These are phyloP conservation scores for Girardinichthys multiradiatus DNA, from an alignment of 2,113 vertebrate species.

Conservation along the genomic window DNA sequence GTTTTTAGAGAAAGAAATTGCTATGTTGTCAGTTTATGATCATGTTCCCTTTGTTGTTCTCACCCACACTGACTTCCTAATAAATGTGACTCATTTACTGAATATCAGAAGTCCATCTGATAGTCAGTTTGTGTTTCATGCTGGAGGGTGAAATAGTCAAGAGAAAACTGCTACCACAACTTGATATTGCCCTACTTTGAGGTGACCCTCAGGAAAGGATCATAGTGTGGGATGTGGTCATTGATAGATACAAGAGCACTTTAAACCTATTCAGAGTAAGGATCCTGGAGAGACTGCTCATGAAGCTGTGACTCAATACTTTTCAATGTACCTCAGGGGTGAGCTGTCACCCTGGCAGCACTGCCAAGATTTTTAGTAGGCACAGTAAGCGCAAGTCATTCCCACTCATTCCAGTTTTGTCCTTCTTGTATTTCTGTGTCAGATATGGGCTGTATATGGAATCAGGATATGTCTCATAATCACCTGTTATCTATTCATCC, in stretches of 20 bases:
- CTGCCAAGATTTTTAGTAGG: conserved; percentile 45
- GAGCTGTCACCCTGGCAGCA: neutral
- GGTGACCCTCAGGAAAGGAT: conserved; percentile 97
- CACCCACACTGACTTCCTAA: neutral
- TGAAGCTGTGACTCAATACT: conserved; percentile 5
- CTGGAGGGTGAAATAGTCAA: conserved; percentile 94
- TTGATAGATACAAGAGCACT: conserved; percentile 96
- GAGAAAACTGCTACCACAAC: conserved; percentile 97
- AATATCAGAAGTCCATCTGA: neutral
- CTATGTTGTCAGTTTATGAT: neutral
- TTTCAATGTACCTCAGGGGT: neutral
- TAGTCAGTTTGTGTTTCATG: conserved; percentile 23
- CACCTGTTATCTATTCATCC: conserved; percentile 93
- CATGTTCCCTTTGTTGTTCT: neutral
- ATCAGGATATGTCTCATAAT: conserved; percentile 94
- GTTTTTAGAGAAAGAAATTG: conserved; percentile 4
- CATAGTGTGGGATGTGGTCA: conserved; percentile 97
- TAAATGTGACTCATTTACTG: neutral
- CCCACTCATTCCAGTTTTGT: conserved; percentile 7
- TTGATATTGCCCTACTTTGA: conserved; percentile 92
- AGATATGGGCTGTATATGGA: conserved; percentile 98
- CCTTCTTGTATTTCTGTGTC: conserved; percentile 28
- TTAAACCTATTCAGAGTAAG: conserved; percentile 94
- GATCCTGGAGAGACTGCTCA: neutral
- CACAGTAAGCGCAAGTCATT: conserved; percentile 7